phyloP scores from a whole-genome alignment of 92 coral and sea anemone genomes.

The Porites lobata region DNA sequence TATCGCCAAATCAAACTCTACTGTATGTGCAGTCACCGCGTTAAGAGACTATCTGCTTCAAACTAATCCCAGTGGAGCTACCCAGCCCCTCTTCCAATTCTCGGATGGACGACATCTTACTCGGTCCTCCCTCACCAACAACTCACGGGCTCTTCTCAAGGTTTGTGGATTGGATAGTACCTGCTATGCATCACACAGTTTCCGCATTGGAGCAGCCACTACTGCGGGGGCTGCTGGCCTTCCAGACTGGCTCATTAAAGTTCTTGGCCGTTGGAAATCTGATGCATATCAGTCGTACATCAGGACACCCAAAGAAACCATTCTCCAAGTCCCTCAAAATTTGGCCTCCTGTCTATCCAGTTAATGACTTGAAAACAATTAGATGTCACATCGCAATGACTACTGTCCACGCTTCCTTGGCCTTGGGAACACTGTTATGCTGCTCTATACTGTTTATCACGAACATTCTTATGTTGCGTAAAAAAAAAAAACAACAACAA shows the following conservation, averaged over 20 bases:
- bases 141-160: not conserved
- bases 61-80: not conserved
- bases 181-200: not conserved
- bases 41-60: conserved; percentile 15
- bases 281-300: not conserved
- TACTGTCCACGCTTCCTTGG: too few relatives aligned
- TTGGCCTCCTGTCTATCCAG: not conserved
- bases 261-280: not conserved
- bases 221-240: conserved; percentile 7
- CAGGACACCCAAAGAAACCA: not conserved
- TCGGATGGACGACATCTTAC: not conserved
- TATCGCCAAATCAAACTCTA: conserved; percentile 15
- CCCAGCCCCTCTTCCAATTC: conserved; percentile 20
- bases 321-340: not conserved
- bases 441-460: too few relatives aligned
- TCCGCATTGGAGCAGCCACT: conserved; percentile 10
- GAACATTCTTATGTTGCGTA: too few relatives aligned
- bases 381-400: too few relatives aligned
- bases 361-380: too few relatives aligned
- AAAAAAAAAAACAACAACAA: too few relatives aligned
- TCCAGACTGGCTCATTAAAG: conserved; percentile 5
- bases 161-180: not conserved
- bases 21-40: not conserved
- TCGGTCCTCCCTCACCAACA: conserved; percentile 1
- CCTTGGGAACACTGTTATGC: too few relatives aligned